Evolutionary conservation across 2,113 vertebrate genomes (phyloP).

Genomic region (Urocynchramus pylzowi): DNA sequence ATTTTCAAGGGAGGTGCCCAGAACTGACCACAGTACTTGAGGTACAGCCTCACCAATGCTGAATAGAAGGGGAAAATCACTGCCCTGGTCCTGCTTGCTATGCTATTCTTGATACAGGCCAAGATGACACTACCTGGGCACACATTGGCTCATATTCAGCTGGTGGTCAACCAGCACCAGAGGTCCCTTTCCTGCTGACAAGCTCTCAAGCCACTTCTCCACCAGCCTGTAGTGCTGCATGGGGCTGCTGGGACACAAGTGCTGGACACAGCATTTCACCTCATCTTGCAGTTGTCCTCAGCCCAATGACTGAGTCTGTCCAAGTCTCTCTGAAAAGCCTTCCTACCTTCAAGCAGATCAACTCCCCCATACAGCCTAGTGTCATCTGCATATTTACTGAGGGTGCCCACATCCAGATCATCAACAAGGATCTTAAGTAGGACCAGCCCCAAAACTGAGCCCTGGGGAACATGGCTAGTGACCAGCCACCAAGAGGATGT

Average conservation of each 20-base stretch:
- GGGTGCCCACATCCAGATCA: neutral
- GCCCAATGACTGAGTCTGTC: neutral
- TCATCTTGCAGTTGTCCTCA: fast-evolving
- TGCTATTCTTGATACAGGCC: neutral
- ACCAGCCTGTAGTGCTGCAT: fast-evolving
- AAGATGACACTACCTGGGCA: neutral
- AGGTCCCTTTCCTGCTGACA: neutral
- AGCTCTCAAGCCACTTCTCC: neutral
- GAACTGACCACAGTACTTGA: neutral
- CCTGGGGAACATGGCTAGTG: too few species aligned
- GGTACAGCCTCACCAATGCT: too few species aligned
- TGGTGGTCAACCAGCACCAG: neutral
- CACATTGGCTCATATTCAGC: neutral
- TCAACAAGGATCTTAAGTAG: neutral
- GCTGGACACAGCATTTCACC: neutral
- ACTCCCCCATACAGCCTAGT: neutral
- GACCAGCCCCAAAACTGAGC: neutral
- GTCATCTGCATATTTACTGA: neutral
- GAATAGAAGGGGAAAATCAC: neutral
- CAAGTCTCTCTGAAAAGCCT: neutral
- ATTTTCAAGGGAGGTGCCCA: neutral
- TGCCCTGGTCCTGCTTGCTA: neutral
- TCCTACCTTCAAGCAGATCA: neutral
- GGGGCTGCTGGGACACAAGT: neutral
- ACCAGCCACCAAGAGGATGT: neutral